Base-by-base conservation (phyloP, 2,113 vertebrate species). In the Corythaixoides concolor region DNA sequence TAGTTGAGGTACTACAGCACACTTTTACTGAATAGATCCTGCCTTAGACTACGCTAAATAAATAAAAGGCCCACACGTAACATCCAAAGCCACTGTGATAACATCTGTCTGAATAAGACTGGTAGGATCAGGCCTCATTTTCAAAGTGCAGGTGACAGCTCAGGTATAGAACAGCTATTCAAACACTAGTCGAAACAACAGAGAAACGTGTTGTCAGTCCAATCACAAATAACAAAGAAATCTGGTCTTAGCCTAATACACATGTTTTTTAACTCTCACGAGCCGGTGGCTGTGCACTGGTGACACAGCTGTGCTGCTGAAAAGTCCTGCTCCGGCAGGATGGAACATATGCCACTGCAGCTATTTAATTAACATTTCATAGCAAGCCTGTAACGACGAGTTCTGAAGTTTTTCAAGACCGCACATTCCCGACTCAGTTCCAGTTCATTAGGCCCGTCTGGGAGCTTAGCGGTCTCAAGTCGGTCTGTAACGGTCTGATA, bases 361-460 rank as follows among this genome's bases (percentile, higher is more conserved):
- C 55, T 92, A 76, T 75, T 93, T 89, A 91, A 96, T 96, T 96
- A 96, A 90, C 50, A 53, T 91, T 96, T 95, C 80, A 86, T 78
- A 62, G 39, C 60, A 69, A 92, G 66, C 50, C 74, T 92, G 74
- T 35, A 82, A 88, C 77, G 53, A 89, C 0, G 0, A 89, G 80
- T 76, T 92, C 95, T 75, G 33, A 89, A 90, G 79, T 88, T 92
- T 89, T 88, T 69, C 74, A 92, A 85, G 91, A 78, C 69, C 13
- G 1, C 21, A 41, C 3, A 27, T 59, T 90, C 69, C 68, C 4
- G 0, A 81, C 60, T 78, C 87, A 47, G 73, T 95, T 95, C 75
- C 89, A 95, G 89, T 81, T 90, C 94, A 96, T 96, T 74, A 95
- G 91, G 50, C 45, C 68, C 87, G 80, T 73, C 88, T 55, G 64